Conservation (phyloP, 2,888 invertebrate species). For the Pecten maximus region DNA sequence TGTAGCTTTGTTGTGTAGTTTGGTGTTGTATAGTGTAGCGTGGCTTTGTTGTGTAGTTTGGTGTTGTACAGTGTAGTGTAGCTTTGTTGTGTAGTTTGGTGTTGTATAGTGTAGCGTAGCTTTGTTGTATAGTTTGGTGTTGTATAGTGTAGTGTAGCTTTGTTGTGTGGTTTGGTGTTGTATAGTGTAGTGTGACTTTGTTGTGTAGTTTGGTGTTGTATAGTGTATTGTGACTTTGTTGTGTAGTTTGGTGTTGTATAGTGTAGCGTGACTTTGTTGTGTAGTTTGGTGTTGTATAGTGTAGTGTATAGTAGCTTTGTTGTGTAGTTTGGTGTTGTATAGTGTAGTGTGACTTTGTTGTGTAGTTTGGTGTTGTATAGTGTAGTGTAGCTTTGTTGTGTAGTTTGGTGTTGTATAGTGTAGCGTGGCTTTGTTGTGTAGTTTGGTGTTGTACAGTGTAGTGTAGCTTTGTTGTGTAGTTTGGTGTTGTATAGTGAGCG, state of each 20-base stretch:
- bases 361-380: background rate
- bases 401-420: too few species aligned
- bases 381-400: too few species aligned
- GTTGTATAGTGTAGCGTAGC: too few species aligned
- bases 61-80: too few species aligned
- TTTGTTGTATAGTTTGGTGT: background rate
- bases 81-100: too few species aligned
- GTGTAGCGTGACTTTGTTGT: too few species aligned
- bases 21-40: background rate
- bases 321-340: background rate
- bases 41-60: background rate
- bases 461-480: background rate
- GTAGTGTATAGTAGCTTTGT: too few species aligned
- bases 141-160: background rate
- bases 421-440: background rate
- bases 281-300: too few species aligned
- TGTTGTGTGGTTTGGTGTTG: background rate
- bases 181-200: background rate
- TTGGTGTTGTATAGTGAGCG: background rate
- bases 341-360: background rate
- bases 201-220: background rate
- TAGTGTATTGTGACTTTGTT: too few species aligned
- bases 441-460: background rate
- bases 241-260: too few species aligned
- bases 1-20: background rate